Evolutionary conservation across 2,113 vertebrate species (phyloP), one percentile per base, ranked within the genome.

Genomic region (Nerophis ophidion): DNA sequence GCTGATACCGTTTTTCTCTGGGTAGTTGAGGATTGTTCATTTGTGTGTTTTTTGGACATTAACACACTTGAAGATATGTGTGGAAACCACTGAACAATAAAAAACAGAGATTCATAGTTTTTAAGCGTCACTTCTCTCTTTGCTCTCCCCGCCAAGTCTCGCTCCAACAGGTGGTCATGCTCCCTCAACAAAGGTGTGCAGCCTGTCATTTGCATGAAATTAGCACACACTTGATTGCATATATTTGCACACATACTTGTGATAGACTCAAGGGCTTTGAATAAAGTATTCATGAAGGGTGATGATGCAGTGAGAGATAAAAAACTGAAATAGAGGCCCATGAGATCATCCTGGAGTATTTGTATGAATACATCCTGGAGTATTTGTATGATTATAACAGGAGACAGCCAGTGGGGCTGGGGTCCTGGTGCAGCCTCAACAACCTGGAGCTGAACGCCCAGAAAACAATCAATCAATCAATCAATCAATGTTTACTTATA

Each of bases 121-220:
- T 38, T 15, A 34, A 16, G 45, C 62, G 12, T 72, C 59, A 15
- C 65, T 57, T 58, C 38, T 45, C n/a, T 63, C 40, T 52, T 42
- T 55, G 50, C 61, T 50, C 46, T 52, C 63, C 49, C 56, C 19
- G 44, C 48, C 44, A 70, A 13, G 48, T 61, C 48, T 44, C 10
- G 66, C 86, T 89, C 81, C 82, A 89, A 85, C 87, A 82, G 84
- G 75, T 76, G 81, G 79, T 75, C 84, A 87, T 84, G 83, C 84
- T 88, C 79, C 57, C 55, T 61, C 47, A 60, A 58, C 72, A 65
- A 69, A 47, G 74, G 74, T 80, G 75, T n/a, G 46, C 38, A 78
- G 80, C 75, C 61, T 12, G 13, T 61, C 8, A 88, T 90, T 89
- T 83, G 81, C 86, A 89, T 88, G 81, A 89, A 76, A 87, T 72